A percentile compares a stretch with the other conserved stretches of the same genome.
phyloP scores from a whole-genome alignment of 1,140 invertebrate species.

The Macrostomum lignano region DNA sequence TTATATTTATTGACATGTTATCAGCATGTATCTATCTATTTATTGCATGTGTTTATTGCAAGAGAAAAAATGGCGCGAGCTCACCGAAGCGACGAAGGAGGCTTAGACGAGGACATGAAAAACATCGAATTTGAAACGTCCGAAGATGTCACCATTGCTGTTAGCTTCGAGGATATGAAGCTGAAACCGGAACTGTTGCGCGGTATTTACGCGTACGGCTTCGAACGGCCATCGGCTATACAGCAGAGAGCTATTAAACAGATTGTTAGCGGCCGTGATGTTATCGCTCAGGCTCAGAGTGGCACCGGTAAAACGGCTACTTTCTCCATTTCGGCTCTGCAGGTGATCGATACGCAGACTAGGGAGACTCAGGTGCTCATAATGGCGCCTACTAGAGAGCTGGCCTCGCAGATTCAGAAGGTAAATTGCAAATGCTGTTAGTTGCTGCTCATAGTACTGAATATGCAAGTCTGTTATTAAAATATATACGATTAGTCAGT shows the following conservation, averaged over 20 bases:
- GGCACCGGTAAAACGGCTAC: constrained; percentile 98
- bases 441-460: too few species aligned
- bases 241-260: constrained; percentile 85
- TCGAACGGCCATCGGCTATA: constrained; percentile 97
- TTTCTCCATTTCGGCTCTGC: constrained; percentile 80
- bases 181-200: constrained; percentile 66
- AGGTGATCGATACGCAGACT: constrained; percentile 66
- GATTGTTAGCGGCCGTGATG: constrained; percentile 80
- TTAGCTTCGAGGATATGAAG: constrained; percentile 80
- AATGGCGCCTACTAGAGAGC: constrained; percentile 77
- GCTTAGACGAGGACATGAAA: too few species aligned
- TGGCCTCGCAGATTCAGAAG: constrained; percentile 92
- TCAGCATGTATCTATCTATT: too few species aligned
- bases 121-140: constrained; percentile 72
- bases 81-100: too few species aligned
- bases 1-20: too few species aligned
- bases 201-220: constrained; percentile 93
- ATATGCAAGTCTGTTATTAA: too few species aligned
- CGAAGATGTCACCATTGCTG: constrained; percentile 92
- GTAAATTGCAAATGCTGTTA: too few species aligned
- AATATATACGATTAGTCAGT: too few species aligned
- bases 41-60: too few species aligned
- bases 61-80: too few species aligned
- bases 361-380: constrained; percentile 82
- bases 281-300: constrained; percentile 92